Percentiles rank a stretch among this genome's conserved stretches.
phyloP scores from a whole-genome alignment of 2,888 invertebrate genomes.

The Protonemura montana region DNA sequence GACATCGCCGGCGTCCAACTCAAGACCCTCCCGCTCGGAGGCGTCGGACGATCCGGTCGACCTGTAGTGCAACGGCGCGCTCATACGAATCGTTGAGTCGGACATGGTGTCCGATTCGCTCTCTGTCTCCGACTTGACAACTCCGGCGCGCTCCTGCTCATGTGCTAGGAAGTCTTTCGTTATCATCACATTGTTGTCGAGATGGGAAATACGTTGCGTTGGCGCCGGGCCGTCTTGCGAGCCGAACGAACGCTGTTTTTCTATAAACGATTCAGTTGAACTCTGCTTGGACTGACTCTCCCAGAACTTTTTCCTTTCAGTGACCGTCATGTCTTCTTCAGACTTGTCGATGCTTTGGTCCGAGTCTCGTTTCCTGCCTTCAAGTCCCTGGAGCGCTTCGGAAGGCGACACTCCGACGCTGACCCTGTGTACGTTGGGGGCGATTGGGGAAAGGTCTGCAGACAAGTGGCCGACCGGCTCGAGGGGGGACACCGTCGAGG shows the following conservation, averaged over 20 bases:
- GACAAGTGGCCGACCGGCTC: slow-evolving; percentile 42
- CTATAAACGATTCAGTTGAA: slow-evolving; percentile 27
- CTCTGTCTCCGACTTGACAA: slow-evolving; percentile 45
- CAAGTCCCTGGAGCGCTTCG: slow-evolving; percentile 34
- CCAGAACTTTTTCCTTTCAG: slow-evolving; percentile 64
- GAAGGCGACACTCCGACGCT: slow-evolving; percentile 45
- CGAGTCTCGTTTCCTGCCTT: background rate
- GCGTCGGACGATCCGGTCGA: slow-evolving; percentile 50
- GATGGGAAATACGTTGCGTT: slow-evolving; percentile 56
- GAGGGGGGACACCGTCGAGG: slow-evolving; percentile 42
- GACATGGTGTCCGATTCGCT: slow-evolving; percentile 49
- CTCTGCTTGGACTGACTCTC: slow-evolving; percentile 57
- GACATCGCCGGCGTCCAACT: slow-evolving; percentile 45
- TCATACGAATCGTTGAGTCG: slow-evolving; percentile 49
- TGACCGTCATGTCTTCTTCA: slow-evolving; percentile 57
- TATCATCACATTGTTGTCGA: background rate
- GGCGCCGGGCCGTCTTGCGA: slow-evolving; percentile 60
- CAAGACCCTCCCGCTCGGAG: slow-evolving; percentile 48
- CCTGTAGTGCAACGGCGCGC: slow-evolving; percentile 45
- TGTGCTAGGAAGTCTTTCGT: slow-evolving; percentile 29
- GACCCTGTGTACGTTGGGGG: slow-evolving; percentile 40
- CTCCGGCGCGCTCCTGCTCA: background rate
- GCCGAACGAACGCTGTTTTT: slow-evolving; percentile 45
- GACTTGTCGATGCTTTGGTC: slow-evolving; percentile 45
- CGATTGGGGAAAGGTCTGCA: slow-evolving; percentile 36